Evolutionary conservation across 2,888 invertebrate species (phyloP), one percentile per base, ranked within the genome.

Genomic region (Eledone cirrhosa): DNA sequence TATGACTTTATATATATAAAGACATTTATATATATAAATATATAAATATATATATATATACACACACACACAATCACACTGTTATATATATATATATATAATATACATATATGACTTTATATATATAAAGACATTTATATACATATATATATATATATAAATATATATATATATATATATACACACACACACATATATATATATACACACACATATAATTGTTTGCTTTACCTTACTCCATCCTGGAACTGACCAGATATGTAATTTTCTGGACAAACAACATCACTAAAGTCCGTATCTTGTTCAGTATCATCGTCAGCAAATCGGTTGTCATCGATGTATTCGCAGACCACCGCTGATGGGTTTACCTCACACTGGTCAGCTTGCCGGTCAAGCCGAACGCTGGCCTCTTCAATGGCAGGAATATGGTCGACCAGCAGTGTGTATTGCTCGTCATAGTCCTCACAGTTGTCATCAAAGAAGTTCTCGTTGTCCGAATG

Each of bases 391-490:
- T 83, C 83, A 78, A 84, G 83, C 59, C 84, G 85, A 19, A 84
- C 83, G 79, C 86, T 87, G 77, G 85, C 84, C 75, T 87, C 87
- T 77, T 88, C 87, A 29, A 85, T 85, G 29, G 85, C 83, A 63
- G 86, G 85, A 47, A 84, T 86, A 74, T 82, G 84, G 77, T 86
- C 85, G 16, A 85, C 80, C 81, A 85, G 85, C 33, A 87, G 80
- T 76, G 86, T 86, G 77, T 88, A 88, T 47, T 88, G 87, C 80
- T 88, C 88, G 77, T 88, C 87, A 78, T 88, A 87, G 79, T 87
- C 87, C 79, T 88, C 87, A 77, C 86, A 87, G 82, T 87, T 85
- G 81, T 88, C 88, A 80, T 88, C 88, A 78, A 87, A 87, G 79
- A 87, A 86, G 81, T 87, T 84, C 79, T 88, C 87, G 82, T 86